These are phyloP conservation scores for Euleptes europaea DNA, from an alignment of 2,113 vertebrate species.

Conservation along the genomic window DNA sequence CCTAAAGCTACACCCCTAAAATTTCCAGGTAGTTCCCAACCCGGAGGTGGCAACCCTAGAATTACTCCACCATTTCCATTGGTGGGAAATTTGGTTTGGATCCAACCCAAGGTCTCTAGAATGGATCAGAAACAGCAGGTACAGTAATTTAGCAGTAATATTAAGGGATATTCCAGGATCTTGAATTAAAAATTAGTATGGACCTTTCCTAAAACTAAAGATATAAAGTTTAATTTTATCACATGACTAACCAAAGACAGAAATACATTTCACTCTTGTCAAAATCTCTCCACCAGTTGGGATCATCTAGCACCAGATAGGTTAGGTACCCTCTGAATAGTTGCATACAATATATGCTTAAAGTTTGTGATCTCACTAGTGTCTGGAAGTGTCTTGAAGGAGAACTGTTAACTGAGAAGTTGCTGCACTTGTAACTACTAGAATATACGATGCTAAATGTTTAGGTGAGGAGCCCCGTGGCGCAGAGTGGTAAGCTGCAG, in stretches of 20 bases:
- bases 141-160: background rate
- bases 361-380: background rate
- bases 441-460: background rate
- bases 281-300: no score
- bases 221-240: background rate
- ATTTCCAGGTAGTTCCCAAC: no score
- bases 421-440: background rate
- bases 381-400: background rate
- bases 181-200: background rate
- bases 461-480: no score
- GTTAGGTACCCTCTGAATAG: no score
- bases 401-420: background rate
- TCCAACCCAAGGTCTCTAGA: background rate
- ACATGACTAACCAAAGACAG: background rate
- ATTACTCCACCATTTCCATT: no score
- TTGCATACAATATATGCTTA: no score
- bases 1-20: no score
- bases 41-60: no score
- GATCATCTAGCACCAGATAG: no score
- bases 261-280: no score
- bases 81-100: no score
- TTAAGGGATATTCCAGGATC: background rate
- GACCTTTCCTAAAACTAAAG: background rate
- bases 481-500: no score
- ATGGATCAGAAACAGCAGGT: background rate